Evolutionary conservation across 2,888 invertebrate species (phyloP), one percentile per base, ranked within the genome.

Genomic region (Lordiphosa fenestrarum): DNA sequence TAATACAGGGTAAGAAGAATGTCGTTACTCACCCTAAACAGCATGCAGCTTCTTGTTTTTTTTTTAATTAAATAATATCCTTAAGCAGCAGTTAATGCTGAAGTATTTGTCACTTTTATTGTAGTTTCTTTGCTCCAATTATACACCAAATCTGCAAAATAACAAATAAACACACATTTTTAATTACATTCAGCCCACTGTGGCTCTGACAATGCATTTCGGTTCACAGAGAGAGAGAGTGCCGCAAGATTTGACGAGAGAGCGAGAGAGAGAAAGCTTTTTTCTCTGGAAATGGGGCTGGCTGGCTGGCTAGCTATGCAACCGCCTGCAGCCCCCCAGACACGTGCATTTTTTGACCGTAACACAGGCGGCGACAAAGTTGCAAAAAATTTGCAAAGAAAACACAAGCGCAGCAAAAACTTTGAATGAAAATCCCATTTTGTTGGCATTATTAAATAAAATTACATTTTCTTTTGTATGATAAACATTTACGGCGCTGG

Each of bases 331-430:
- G 53, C 44, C 50, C 62, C 65, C 65, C 30, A 51, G 69, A 59
- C 77, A 77, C 77, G 84, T 85, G 85, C 84, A 80, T 66, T 75
- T 73, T 36, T 38, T 25, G 60, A 41, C 59, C 38, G 25, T 51
- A 56, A 58, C 42, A 47, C 59, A 62, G 61, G 50, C 56, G 54
- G 15, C 48, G 46, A 58, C 40, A 55, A 62, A 49, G 41, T 56
- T 36, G 30, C 12, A 47, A 15, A 57, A 49, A 39, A 13, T 13
- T 33, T 4, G 35, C 6, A 7, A 15, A 55, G 51, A 65, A 59
- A 38, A 41, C 47, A 54, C 53, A 56, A 36, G 44, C 58, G 40
- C 58, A 60, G 72, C 82, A 52, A 59, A 78, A 71, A 55, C 19
- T 52, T 65, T 74, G 62, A 84, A 84, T 74, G 72, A 64, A 85